phyloP scores from a whole-genome alignment of 2,797 vertebrate species.

The Tapera naevia region DNA sequence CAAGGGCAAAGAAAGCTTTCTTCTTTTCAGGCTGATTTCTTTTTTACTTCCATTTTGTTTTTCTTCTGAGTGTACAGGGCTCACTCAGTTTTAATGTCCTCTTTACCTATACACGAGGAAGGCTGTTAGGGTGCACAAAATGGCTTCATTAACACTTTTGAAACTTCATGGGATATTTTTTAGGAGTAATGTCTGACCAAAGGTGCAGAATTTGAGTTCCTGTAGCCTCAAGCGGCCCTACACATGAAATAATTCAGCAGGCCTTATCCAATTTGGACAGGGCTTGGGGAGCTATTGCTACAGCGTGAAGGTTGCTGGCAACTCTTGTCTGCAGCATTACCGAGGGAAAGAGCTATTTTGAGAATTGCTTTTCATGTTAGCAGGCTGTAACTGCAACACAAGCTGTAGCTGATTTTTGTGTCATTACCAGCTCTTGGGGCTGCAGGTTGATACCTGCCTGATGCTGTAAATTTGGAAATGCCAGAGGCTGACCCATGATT shows the following conservation, averaged over 20 bases:
- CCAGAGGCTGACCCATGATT: background rate
- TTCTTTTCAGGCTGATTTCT: background rate
- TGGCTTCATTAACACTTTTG: background rate
- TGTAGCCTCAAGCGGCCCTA: background rate
- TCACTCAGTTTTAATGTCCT: background rate
- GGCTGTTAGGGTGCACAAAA: background rate
- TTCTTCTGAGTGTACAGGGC: background rate
- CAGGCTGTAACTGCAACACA: background rate
- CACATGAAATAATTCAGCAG: background rate
- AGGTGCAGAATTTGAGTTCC: background rate
- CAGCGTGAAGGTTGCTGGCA: background rate
- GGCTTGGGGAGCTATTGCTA: background rate
- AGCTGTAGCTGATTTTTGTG: background rate
- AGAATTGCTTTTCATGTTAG: background rate
- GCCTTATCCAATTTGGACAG: fast-evolving
- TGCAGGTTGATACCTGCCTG: background rate
- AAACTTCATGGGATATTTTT: background rate
- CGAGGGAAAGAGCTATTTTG: conserved; percentile 15
- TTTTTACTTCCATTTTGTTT: conserved; percentile 5
- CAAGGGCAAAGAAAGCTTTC: background rate
- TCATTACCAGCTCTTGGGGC: background rate
- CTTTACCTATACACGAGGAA: fast-evolving
- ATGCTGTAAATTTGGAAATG: background rate
- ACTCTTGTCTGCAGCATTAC: background rate
- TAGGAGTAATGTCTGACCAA: background rate